Evolutionary conservation across 2,113 vertebrate genomes (phyloP), one percentile per base, ranked within the genome.

Genomic region (Recurvirostra avosetta): DNA sequence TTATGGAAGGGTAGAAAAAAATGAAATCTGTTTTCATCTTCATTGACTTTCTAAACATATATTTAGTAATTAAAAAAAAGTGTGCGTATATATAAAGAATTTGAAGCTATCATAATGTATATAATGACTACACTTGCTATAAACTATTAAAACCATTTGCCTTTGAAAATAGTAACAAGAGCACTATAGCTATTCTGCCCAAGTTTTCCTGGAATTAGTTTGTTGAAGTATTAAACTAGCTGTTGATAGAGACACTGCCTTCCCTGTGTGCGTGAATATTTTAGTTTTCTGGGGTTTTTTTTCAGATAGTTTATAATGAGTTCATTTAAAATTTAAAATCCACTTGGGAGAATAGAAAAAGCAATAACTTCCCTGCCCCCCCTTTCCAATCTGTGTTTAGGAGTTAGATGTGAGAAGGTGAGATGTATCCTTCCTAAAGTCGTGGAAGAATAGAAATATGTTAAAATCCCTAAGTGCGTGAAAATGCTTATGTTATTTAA

Each of bases 291-390:
- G 8, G 10, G 8, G 8, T 38, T 16, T 30, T 18, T 84, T 88
- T 55, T 32, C 12, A 36, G 15, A 13, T 62, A 43, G 41, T 71
- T 91, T 50, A 67, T 82, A 79, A 93, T 85, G 68, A 82, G 30
- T 75, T 72, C 11, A 79, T 12, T 27, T 34, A 43, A 50, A 90
- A 59, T 68, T 79, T 78, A 43, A 87, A 65, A 93, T 79, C 20
- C 23, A 43, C 1, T 36, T 88, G 26, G 22, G 61, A 88, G 20
- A 53, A 61, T 1, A 72, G 18, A 72, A 88, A 78, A 86, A 71
- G 6, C 23, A 43, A 4, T 11, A 81, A 22, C 3, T 63, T 59
- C 6, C 12, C 4, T 9, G 25, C 9, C 5, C 4, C 5, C 4
- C 21, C 74, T 12, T 85, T 67, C 49, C 29, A 72, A 13, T 78